Base-by-base conservation (phyloP, 2,888 invertebrate species). In the Alentia gelatinosa region DNA sequence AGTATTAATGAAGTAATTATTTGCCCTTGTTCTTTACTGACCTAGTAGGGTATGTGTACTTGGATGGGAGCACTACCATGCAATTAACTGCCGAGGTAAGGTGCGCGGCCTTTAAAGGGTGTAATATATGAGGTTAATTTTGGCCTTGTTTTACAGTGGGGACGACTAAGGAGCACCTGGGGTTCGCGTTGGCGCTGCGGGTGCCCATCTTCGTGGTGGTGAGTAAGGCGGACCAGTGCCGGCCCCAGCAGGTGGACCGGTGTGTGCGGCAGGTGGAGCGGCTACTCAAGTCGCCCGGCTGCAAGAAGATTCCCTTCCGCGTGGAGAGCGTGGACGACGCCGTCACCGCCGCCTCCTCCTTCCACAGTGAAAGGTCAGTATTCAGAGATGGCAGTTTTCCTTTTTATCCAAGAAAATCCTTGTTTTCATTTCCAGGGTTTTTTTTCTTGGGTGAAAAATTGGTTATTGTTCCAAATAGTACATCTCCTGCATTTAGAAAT, bases 131-230 rank as follows among this genome's bases (percentile, higher is more conserved):
- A n/a, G n/a, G n/a, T n/a, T n/a, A n/a, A n/a, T n/a, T n/a, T n/a
- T n/a, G n/a, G n/a, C n/a, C n/a, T n/a, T n/a, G n/a, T 42, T 93
- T 94, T 92, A 93, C 94, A 94, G 97, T 96, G 91, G 96, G 96
- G 63, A 96, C 96, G 79, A 98, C 98, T 0, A 98, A 98, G 93
- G 99, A 99, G 95, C 99, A 99, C 96, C 97, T 99, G 91, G 98
- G 98, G 0, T 97, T 99, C 74, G 96, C 96, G 12, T 94, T 96
- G 89, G 97, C 97, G 0, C 94, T 97, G 83, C 96, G 96, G 90
- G 96, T 97, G 94, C 99, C 99, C 0, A 98, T 99, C 96, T 98
- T 99, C 96, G 97, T 98, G 26, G 98, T 99, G 0, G 97, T 99
- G 91, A 99, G 98, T 92, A 99, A 99, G 97, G 98, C 98, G 91